These are phyloP conservation scores for Furcula furcula DNA, from an alignment of 2,888 invertebrate species.

Conservation along the genomic window DNA sequence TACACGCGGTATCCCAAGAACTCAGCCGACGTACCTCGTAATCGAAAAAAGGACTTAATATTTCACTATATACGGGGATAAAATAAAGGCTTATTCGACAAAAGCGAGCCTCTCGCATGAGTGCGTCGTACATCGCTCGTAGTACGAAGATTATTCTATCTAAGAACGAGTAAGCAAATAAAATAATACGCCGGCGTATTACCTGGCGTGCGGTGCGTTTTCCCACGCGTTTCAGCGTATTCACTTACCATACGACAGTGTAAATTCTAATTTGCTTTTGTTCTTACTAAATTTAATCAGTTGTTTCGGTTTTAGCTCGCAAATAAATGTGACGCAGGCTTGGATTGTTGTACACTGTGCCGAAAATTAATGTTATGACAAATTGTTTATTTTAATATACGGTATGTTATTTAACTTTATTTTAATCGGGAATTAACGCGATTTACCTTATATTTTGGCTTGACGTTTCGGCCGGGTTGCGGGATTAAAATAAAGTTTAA, in stretches of 20 bases:
- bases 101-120: conserved; percentile 42
- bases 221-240: conserved; percentile 60
- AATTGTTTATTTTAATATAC: too few relatives aligned
- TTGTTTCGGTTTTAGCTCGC: conserved; percentile 51
- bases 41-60: conserved; percentile 52
- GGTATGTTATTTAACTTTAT: too few relatives aligned
- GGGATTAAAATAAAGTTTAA: too few relatives aligned
- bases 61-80: conserved; percentile 48
- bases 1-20: conserved; percentile 31
- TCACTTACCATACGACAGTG: conserved; percentile 22
- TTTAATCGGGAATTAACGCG: too few relatives aligned
- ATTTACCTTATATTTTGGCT: too few relatives aligned
- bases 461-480: too few relatives aligned
- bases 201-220: conserved; percentile 52
- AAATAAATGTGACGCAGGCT: conserved; percentile 44
- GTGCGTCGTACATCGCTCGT: conserved; percentile 45
- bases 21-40: conserved; percentile 31
- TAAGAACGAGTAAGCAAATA: conserved; percentile 51
- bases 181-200: conserved; percentile 48
- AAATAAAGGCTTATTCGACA: conserved; percentile 62
- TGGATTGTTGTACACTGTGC: conserved; percentile 36
- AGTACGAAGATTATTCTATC: conserved; percentile 40
- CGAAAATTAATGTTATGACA: conserved; percentile 33
- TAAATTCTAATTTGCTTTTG: conserved; percentile 68
- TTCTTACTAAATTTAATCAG: conserved; percentile 55